Base-by-base conservation (phyloP, 2,113 vertebrate genomes). In the Bubo scandiacus region DNA sequence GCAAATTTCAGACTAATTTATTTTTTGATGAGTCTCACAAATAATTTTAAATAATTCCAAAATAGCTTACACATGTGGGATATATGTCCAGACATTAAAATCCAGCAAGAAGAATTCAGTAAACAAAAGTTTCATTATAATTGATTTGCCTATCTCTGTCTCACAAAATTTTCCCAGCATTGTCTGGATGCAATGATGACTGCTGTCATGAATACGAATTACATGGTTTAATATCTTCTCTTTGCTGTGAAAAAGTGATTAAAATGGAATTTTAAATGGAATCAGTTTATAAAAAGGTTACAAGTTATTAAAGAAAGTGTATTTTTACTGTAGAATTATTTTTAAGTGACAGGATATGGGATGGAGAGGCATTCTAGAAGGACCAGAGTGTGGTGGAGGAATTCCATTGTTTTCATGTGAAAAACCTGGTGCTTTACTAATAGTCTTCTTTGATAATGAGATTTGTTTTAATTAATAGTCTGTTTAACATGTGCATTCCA, bases 141-240 rank as follows among this genome's bases (percentile, higher is more conserved):
- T 32, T 95, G 40, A 91, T 96, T 96, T 94, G 73, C 83, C 92
- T 95, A 87, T 92, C 77, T 93, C 88, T 71, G 75, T 83, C 85
- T 93, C 55, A 78, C 94, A 94, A 96, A 89, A 81, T 67, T 89
- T 94, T 90, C 72, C 51, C 61, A 68, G 62, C 57, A 34, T 78
- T 94, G 77, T 77, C 85, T 90, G 83, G 47, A 70, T 95, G 84
- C 74, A 68, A 32, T 38, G 83, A 94, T 67, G 91, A 63, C 92
- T 96, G 67, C 75, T 90, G 75, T 72, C 66, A 65, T 91, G 86
- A 95, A 91, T 92, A 94, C 1, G 3, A 95, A 96, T 94, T 79
- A 40, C 19, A 52, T 73, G 79, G 65, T 57, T 88, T 93, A 88
- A 71, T 92, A 85, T 91, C 63, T 94, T 74, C 61, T 91, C 49